Evolutionary conservation across 2,888 invertebrate species (phyloP).

Genomic region (Mesorhabditis sp.): DNA sequence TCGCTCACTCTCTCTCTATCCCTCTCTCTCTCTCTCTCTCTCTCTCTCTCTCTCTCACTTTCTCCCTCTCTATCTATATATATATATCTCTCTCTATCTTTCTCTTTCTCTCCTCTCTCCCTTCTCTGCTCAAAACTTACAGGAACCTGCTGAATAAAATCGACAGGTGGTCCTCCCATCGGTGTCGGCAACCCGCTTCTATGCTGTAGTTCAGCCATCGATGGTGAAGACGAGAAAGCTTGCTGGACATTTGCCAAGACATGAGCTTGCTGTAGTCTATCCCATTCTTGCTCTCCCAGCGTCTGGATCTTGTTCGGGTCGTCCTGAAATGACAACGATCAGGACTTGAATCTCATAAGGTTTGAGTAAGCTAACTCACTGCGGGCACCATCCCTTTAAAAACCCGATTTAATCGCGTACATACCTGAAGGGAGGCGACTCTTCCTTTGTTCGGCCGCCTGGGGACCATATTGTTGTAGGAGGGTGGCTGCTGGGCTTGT

Average conservation of each 20-base stretch:
- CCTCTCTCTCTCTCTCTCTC: too few species aligned
- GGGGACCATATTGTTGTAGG: constrained; percentile 35
- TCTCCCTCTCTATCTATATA: background rate
- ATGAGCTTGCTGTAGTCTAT: constrained; percentile 80
- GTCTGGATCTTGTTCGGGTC: constrained; percentile 59
- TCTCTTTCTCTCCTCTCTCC: too few species aligned
- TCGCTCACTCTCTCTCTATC: too few species aligned
- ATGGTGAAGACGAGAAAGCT: constrained; percentile 43
- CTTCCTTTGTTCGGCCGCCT: constrained; percentile 54
- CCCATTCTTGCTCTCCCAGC: constrained; percentile 78
- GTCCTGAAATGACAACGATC: constrained; percentile 34
- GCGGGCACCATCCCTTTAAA: background rate
- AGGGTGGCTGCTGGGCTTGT: constrained; percentile 22
- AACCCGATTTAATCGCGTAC: background rate
- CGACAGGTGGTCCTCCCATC: background rate
- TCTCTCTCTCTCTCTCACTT: too few species aligned
- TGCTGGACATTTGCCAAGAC: constrained; percentile 86
- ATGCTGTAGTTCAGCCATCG: constrained; percentile 21
- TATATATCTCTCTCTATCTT: background rate
- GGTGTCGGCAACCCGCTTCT: background rate
- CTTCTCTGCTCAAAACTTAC: background rate
- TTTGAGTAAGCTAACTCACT: background rate
- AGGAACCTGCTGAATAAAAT: background rate
- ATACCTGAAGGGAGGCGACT: constrained; percentile 41
- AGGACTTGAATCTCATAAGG: too few species aligned